Percentiles rank a stretch among this genome's conserved stretches.
Conservation (phyloP, 2,797 vertebrate genomes). For the Macroramphosus scolopax region DNA sequence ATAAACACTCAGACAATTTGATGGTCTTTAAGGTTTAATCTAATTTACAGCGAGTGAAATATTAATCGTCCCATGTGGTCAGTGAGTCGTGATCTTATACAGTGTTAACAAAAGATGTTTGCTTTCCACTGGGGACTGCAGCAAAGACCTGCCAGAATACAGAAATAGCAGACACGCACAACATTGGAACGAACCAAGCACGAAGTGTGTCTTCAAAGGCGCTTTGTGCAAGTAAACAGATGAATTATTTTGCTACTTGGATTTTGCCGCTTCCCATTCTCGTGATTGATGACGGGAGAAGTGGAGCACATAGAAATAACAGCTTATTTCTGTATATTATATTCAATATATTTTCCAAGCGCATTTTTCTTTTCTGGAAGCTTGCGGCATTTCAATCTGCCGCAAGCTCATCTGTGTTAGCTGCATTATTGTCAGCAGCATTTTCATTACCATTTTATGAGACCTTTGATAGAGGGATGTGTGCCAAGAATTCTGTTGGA, state of each 20-base stretch:
- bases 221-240: no score
- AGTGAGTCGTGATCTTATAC: conserved; percentile 24
- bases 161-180: conserved; percentile 41
- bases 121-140: conserved; percentile 36
- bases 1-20: conserved; percentile 38
- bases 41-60: conserved; percentile 38
- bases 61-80: conserved; percentile 38
- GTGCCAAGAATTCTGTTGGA: conserved; percentile 45
- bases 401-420: no score
- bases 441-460: conserved; percentile 71
- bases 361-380: no score
- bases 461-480: conserved; percentile 56
- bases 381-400: conserved; percentile 25
- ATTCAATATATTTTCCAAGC: no score
- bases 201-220: no score
- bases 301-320: no score
- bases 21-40: conserved; percentile 35
- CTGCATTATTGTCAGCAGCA: no score
- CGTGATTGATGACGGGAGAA: no score
- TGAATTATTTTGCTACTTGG: no score
- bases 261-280: no score
- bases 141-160: conserved; percentile 25
- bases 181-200: no score
- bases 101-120: conserved; percentile 53
- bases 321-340: no score